Conservation (phyloP, 2,797 vertebrate species). For the Moxostoma hubbsi region DNA sequence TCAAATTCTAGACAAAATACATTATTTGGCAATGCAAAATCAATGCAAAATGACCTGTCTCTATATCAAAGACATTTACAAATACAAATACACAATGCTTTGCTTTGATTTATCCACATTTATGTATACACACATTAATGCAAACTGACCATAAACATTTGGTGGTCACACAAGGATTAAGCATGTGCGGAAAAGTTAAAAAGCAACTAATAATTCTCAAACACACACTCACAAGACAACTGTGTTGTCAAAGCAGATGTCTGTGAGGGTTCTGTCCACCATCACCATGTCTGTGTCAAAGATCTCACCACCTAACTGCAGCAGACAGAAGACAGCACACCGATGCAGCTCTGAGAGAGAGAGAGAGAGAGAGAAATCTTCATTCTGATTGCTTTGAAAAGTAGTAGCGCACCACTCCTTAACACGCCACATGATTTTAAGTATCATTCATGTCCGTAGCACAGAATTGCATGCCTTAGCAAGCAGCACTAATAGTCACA, state of each 20-base stretch:
- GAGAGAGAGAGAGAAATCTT: constrained; percentile 28
- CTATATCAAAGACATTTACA: too few relatives aligned
- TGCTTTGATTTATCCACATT: not conserved
- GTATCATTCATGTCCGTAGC: too few relatives aligned
- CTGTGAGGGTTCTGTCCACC: constrained; percentile 91
- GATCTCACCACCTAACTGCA: constrained; percentile 90
- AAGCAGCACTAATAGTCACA: not conserved
- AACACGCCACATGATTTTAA: too few relatives aligned
- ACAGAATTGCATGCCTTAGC: too few relatives aligned
- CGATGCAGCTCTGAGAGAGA: constrained; percentile 84
- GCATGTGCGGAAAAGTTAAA: not conserved
- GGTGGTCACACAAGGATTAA: not conserved
- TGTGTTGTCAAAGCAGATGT: constrained; percentile 92
- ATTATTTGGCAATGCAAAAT: not conserved
- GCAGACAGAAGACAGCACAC: constrained; percentile 92
- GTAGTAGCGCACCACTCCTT: too few relatives aligned
- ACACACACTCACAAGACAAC: constrained; percentile 86
- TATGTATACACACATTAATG: not conserved
- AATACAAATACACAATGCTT: not conserved
- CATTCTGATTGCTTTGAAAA: not conserved
- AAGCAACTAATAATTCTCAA: not conserved
- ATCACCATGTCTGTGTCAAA: constrained; percentile 94
- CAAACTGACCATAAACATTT: not conserved
- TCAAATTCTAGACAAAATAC: not conserved
- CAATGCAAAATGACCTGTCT: too few relatives aligned